phyloP scores from a whole-genome alignment of 2,113 vertebrate genomes.

The Stigmatopora nigra region DNA sequence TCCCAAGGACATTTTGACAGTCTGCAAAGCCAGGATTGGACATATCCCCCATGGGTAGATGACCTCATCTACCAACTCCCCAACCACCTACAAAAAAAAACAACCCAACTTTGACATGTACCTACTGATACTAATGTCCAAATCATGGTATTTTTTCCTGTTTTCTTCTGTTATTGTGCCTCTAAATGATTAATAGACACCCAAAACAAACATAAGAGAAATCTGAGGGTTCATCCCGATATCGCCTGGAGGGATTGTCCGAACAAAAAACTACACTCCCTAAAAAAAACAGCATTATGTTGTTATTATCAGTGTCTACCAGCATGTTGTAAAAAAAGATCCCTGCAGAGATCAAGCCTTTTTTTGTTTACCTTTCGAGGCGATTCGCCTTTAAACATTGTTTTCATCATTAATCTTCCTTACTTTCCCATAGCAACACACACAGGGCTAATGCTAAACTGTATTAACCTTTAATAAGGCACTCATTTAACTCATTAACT shows the following conservation, averaged over 20 bases:
- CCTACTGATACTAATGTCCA: too few species aligned
- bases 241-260: neutral
- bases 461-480: neutral
- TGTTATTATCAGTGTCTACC: conserved; percentile 4
- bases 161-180: too few species aligned
- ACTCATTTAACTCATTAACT: neutral
- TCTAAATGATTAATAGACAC: neutral
- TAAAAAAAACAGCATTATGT: neutral
- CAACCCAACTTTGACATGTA: too few species aligned
- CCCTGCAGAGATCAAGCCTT: conserved; percentile 1
- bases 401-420: neutral
- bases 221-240: neutral
- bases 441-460: neutral
- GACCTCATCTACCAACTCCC: too few species aligned
- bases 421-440: neutral
- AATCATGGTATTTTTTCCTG: neutral
- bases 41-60: too few species aligned
- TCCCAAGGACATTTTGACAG: too few species aligned
- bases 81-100: too few species aligned
- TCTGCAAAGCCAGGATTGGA: too few species aligned
- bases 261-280: neutral
- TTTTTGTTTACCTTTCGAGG: neutral
- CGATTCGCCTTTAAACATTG: neutral
- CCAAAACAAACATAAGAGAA: neutral
- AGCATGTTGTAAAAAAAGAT: conserved; percentile 6